Conservation (phyloP, 35 echinoderm and acorn worm genomes). For the Lytechinus variegatus region DNA sequence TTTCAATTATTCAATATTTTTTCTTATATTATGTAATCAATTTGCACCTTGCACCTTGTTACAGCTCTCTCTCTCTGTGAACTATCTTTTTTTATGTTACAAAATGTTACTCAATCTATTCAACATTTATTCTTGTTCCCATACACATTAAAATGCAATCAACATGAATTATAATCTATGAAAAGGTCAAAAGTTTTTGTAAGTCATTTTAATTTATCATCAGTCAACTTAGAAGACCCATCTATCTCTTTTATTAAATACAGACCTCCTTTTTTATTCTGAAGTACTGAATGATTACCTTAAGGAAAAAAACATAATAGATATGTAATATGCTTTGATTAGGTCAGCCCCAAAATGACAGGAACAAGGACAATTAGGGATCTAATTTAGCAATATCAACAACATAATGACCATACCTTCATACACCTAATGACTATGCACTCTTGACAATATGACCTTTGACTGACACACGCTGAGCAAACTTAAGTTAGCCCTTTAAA, state of each 20-base stretch:
- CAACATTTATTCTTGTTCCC: neutral
- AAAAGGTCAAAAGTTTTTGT: neutral
- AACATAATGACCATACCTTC: neutral
- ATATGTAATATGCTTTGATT: neutral
- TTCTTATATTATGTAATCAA: neutral
- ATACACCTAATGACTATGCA: neutral
- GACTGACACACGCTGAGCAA: slow-evolving; percentile 27
- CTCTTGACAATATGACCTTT: neutral
- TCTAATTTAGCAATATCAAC: slow-evolving; percentile 22
- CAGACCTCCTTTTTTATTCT: neutral
- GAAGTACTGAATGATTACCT: no score
- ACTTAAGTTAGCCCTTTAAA: slow-evolving; percentile 33
- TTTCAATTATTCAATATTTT: neutral
- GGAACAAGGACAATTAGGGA: slow-evolving; percentile 29
- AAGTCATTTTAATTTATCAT: neutral
- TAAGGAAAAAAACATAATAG: no score
- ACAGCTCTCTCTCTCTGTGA: neutral
- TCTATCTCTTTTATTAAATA: no score
- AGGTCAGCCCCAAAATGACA: neutral
- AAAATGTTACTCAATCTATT: neutral
- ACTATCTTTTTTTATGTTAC: neutral
- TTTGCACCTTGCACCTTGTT: neutral
- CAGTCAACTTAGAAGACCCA: no score
- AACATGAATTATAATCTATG: neutral
- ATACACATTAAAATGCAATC: neutral